phyloP scores from a whole-genome alignment of 1,140 invertebrate genomes.

The Liolophura sinensis region DNA sequence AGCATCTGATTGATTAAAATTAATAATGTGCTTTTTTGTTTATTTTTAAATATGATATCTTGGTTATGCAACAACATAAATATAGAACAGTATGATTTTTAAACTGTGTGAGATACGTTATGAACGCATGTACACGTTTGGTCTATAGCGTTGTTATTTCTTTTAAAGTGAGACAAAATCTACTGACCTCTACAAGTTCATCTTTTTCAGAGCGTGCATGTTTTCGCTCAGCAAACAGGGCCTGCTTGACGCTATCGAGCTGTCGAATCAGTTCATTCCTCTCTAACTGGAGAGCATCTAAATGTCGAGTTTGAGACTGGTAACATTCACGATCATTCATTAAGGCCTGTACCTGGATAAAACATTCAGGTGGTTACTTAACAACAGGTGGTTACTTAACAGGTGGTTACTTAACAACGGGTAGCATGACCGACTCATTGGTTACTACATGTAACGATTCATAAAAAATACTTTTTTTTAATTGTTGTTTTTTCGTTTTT shows the following conservation, averaged over 20 bases:
- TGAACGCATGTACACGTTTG: background rate
- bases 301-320: slow-evolving; percentile 11
- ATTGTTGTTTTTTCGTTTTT: too few species aligned
- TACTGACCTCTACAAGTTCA: slow-evolving; percentile 44
- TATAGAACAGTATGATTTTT: background rate
- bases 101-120: too few species aligned
- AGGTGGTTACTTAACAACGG: too few species aligned
- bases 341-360: too few species aligned
- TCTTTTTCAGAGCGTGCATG: slow-evolving; percentile 33
- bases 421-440: too few species aligned
- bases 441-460: too few species aligned
- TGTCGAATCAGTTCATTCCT: slow-evolving; percentile 45
- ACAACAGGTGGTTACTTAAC: too few species aligned
- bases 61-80: background rate
- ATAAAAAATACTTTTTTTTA: too few species aligned
- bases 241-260: slow-evolving; percentile 44
- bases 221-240: slow-evolving; percentile 49
- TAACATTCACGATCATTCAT: too few species aligned
- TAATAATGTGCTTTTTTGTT: too few species aligned
- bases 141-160: background rate
- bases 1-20: too few species aligned
- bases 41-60: background rate
- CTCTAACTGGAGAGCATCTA: slow-evolving; percentile 41
- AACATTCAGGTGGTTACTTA: too few species aligned
- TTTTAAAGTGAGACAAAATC: background rate